A percentile compares a stretch with the other conserved stretches of the same genome.
phyloP scores from a whole-genome alignment of 2,797 vertebrate species.

The Bradypodion pumilum region DNA sequence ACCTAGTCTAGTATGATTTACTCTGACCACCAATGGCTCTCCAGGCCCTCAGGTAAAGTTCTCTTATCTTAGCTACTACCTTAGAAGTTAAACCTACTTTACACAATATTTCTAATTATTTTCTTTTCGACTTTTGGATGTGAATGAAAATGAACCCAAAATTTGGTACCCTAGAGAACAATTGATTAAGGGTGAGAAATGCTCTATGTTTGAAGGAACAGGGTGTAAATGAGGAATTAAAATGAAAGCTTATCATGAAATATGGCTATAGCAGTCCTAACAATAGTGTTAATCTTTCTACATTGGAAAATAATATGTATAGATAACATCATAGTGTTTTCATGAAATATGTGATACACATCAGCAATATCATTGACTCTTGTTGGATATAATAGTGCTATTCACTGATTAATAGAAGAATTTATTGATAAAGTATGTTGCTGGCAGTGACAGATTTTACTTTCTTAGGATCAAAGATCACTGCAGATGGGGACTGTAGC shows the following conservation, averaged over 20 bases:
- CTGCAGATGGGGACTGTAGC: too few relatives aligned
- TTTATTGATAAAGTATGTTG: neutral
- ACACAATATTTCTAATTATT: too few relatives aligned
- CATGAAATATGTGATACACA: rapidly evolving
- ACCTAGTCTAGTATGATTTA: neutral
- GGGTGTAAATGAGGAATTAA: neutral
- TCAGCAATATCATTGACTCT: neutral
- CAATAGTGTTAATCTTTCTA: neutral
- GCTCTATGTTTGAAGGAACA: too few relatives aligned
- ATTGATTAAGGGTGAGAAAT: too few relatives aligned
- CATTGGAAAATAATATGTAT: neutral
- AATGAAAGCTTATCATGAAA: neutral
- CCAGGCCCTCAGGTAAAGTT: neutral
- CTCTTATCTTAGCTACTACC: neutral
- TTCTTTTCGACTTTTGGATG: too few relatives aligned
- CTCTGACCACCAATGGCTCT: neutral
- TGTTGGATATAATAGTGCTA: rapidly evolving
- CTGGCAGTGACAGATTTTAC: too few relatives aligned
- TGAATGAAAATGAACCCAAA: too few relatives aligned
- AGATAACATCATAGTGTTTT: neutral
- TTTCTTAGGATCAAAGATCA: too few relatives aligned
- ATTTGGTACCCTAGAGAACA: too few relatives aligned
- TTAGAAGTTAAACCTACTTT: neutral
- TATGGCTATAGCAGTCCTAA: slow-evolving; percentile 11
- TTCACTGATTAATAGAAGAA: neutral